Evolutionary conservation across 2,113 vertebrate genomes (phyloP).

Genomic region (Epinephelus fuscoguttatus): DNA sequence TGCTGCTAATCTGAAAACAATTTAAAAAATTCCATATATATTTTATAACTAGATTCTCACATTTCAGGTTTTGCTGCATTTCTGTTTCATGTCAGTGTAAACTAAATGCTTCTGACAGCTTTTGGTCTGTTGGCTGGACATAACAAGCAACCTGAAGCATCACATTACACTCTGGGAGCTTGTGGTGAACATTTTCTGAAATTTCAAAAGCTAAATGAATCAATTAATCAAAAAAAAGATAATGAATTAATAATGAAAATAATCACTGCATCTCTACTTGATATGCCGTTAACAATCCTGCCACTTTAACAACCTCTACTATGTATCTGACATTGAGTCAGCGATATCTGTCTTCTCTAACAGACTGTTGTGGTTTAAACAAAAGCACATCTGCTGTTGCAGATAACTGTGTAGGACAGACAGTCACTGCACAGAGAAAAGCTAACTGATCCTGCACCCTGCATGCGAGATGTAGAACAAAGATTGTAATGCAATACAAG

Average conservation of each 20-base stretch:
- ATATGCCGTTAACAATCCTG: not conserved
- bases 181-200: not conserved
- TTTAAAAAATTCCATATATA: not conserved
- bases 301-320: constrained; percentile 11
- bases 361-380: constrained; percentile 27
- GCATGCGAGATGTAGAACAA: constrained; percentile 14
- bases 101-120: not conserved
- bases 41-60: not conserved
- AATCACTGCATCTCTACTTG: not conserved
- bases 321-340: constrained; percentile 7
- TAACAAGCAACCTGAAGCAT: too few species aligned
- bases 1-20: not conserved
- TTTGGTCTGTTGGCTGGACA: not conserved
- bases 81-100: not conserved
- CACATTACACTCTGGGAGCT: not conserved
- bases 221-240: not conserved
- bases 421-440: constrained; percentile 28
- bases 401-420: constrained; percentile 34
- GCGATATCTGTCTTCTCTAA: constrained; percentile 22
- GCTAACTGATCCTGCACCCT: constrained; percentile 20
- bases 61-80: not conserved
- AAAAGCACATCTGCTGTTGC: constrained; percentile 23
- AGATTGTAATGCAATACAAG: constrained; percentile 17
- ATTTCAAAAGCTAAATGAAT: not conserved
- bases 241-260: not conserved